These are phyloP conservation scores for Glyptemys insculpta DNA, from an alignment of 2,797 vertebrate genomes.

Conservation along the genomic window DNA sequence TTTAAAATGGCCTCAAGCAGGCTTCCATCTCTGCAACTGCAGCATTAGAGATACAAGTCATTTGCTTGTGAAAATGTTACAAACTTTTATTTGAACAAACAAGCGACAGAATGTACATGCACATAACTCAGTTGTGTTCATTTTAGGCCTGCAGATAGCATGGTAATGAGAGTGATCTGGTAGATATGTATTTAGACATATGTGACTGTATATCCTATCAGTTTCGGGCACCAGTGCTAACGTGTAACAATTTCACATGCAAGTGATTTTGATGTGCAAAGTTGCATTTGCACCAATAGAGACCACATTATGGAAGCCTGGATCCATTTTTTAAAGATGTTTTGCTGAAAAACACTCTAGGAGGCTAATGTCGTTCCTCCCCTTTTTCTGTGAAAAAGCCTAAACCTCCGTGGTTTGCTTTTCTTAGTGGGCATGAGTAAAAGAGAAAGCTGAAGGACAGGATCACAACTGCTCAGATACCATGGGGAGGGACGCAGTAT, in stretches of 20 bases:
- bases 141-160: not conserved
- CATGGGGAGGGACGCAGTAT: not conserved
- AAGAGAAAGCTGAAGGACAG: not conserved
- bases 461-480: not conserved
- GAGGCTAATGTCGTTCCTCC: conserved; percentile 7
- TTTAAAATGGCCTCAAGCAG: not conserved
- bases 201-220: conserved; percentile 21
- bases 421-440: not conserved
- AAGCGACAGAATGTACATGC: not conserved
- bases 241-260: conserved; percentile 1
- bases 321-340: not conserved
- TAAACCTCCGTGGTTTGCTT: not conserved
- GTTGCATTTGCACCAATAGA: not conserved
- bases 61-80: not conserved
- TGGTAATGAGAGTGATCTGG: not conserved
- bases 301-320: not conserved
- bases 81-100: not conserved
- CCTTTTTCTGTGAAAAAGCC: not conserved
- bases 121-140: not conserved
- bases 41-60: not conserved
- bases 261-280: conserved; percentile 16
- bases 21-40: not conserved
- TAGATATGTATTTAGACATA: not conserved
- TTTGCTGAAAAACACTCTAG: not conserved
- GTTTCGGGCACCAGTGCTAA: not conserved